phyloP scores from a whole-genome alignment of 2,888 invertebrate genomes.

The Cordilura impudica region DNA sequence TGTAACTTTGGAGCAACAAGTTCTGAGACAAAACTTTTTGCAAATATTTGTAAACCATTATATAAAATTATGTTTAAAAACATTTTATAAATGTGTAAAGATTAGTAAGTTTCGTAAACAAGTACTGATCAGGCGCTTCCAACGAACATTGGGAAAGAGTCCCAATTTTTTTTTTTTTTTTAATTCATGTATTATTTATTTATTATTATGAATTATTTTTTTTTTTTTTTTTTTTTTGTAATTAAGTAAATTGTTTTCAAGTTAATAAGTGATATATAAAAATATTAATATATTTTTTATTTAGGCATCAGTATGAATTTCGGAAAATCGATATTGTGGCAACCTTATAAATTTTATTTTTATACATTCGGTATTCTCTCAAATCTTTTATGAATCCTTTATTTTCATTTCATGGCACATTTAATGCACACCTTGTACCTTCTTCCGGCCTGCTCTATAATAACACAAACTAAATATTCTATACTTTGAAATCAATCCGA shows the following conservation, averaged over 20 bases:
- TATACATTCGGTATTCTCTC: conserved; percentile 20
- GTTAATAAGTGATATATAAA: too few species aligned
- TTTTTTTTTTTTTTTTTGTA: not conserved
- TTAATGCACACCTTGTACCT: conserved; percentile 41
- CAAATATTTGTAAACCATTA: too few species aligned
- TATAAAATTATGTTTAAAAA: too few species aligned
- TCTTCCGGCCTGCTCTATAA: conserved; percentile 27
- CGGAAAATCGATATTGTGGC: conserved; percentile 50
- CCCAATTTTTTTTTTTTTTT: too few species aligned
- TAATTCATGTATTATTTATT: too few species aligned
- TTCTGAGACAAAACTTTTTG: too few species aligned
- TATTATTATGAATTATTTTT: too few species aligned
- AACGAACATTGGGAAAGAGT: too few species aligned
- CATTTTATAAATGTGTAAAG: too few species aligned
- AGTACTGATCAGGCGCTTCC: too few species aligned
- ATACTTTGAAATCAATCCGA: conserved; percentile 26
- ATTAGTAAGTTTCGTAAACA: too few species aligned
- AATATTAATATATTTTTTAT: conserved; percentile 29
- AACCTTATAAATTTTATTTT: conserved; percentile 29
- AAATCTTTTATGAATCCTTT: conserved; percentile 37
- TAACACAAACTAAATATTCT: not conserved
- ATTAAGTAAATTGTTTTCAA: conserved; percentile 18
- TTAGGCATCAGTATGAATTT: conserved; percentile 36
- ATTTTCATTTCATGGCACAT: conserved; percentile 55
- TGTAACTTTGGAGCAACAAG: too few species aligned